A percentile compares a stretch with the other conserved stretches of the same genome.
Evolutionary conservation across 2,888 invertebrate species (phyloP).

Genomic region (Xanthia icteritia): DNA sequence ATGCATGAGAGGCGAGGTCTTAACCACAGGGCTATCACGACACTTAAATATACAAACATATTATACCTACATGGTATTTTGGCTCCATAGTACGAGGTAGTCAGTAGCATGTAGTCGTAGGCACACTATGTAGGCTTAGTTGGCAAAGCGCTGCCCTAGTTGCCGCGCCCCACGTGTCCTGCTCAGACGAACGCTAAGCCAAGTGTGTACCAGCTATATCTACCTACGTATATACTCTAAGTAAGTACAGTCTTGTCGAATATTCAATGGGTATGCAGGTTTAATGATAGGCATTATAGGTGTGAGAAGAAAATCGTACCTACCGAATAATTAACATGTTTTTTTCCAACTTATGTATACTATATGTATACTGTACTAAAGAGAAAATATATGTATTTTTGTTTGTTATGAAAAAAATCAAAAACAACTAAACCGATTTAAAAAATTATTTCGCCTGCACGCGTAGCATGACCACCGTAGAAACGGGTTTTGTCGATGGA

Average conservation of each 20-base stretch:
- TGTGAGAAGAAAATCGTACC: not conserved
- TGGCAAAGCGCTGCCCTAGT: slow-evolving; percentile 65
- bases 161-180: slow-evolving; percentile 54
- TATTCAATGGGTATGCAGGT: slow-evolving; percentile 9
- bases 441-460: too few species aligned
- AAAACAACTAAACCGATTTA: too few species aligned
- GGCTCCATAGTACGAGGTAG: not conserved
- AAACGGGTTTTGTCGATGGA: too few species aligned
- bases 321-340: too few species aligned
- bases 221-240: not conserved
- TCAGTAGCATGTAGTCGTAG: slow-evolving; percentile 8
- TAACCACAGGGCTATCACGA: not conserved
- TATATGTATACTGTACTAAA: too few species aligned
- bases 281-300: not conserved
- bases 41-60: not conserved
- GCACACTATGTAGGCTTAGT: slow-evolving; percentile 51
- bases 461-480: too few species aligned
- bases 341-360: not conserved
- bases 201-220: slow-evolving; percentile 23
- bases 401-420: too few species aligned
- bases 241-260: slow-evolving; percentile 12
- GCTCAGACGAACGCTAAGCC: slow-evolving; percentile 52
- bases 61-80: not conserved
- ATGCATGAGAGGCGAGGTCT: too few species aligned
- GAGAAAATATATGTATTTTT: too few species aligned